Base-by-base conservation (phyloP, 2,113 vertebrate genomes). In the Syngnathoides biaculeatus region DNA sequence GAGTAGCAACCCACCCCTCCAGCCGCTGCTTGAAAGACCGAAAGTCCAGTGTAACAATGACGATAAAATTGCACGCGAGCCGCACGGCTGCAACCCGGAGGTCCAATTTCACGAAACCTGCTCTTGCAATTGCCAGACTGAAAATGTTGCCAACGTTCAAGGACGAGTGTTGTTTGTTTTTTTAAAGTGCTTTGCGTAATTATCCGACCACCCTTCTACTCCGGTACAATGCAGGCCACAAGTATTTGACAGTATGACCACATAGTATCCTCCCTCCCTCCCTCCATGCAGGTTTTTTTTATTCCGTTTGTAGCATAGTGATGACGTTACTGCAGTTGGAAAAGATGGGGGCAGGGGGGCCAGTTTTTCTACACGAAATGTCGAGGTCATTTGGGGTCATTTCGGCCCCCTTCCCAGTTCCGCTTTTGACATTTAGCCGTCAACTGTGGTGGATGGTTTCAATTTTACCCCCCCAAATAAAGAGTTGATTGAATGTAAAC, bases 401-500 rank as follows among this genome's bases (percentile, higher is more conserved):
- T 11, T 52, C 4, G 7, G 48, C 20, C 3, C 48, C 20, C 48
- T n/a, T 22, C 48, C 20, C n/a, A 50, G 48, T 50, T 22, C 9
- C 3, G 48, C 8, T 50, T 10, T 50, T 35, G 45, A 57, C 5
- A 13, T 30, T 24, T 14, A 8, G 52, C 24, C 26, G 24, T 55
- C 58, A 35, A 20, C 3, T 20, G 30, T 39, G 20, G 58, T 39
- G 35, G 27, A 35, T 58, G 10, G 68, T 80, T 79, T 74, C 27
- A n/a, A n/a, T n/a, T 73, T 43, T 67, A 73, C 69, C 22, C 43
- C 58, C 48, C 52, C 58, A 64, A 68, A 69, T 43, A 8, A 35
- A 79, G 74, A 85, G 83, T 82, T 74, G 83, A 88, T 81, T 89
- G 90, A 88, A 90, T 90, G 87, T 89, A 89, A 84, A 81, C 69